Evolutionary conservation across 2,797 vertebrate species (phyloP).

Genomic region (Pseudotriccus pelzelni): DNA sequence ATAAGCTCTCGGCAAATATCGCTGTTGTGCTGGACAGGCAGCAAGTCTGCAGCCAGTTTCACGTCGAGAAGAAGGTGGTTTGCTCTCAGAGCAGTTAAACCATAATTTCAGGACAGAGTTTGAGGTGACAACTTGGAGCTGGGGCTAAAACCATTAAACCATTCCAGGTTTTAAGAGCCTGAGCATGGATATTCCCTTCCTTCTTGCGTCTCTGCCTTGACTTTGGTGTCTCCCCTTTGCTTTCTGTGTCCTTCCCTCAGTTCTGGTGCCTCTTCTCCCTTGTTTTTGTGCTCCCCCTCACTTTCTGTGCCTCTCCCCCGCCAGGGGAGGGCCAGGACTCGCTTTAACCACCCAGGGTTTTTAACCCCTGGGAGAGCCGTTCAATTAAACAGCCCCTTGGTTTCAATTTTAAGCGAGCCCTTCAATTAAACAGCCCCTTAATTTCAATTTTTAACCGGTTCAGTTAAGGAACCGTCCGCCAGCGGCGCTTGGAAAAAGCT

Average conservation of each 20-base stretch:
- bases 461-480: rapidly evolving
- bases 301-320: background rate
- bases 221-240: background rate
- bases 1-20: background rate
- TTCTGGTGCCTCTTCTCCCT: rapidly evolving
- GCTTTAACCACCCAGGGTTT: background rate
- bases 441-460: background rate
- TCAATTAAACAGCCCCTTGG: background rate
- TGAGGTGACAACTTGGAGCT: rapidly evolving
- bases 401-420: no score
- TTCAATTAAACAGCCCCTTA: background rate
- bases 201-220: background rate
- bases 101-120: rapidly evolving
- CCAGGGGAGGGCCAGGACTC: rapidly evolving
- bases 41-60: background rate
- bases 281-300: rapidly evolving
- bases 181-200: rapidly evolving
- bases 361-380: background rate
- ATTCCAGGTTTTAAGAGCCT: rapidly evolving
- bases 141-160: rapidly evolving
- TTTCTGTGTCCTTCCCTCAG: background rate
- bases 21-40: no score
- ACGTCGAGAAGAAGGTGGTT: rapidly evolving
- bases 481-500: rapidly evolving
- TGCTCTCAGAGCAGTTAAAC: background rate